Evolutionary conservation across 2,888 invertebrate species (phyloP).

Genomic region (Spisula subtruncata): DNA sequence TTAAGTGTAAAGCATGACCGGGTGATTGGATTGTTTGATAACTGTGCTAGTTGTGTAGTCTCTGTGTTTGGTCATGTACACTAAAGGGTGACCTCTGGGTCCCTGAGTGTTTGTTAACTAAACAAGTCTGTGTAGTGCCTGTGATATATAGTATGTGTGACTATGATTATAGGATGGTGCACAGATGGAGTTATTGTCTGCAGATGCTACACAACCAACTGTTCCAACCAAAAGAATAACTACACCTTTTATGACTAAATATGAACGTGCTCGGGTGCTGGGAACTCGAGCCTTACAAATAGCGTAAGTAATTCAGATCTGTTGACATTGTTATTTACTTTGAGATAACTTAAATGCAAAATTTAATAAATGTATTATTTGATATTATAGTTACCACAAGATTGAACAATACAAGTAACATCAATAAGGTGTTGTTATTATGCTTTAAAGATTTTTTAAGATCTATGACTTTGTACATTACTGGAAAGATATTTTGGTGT

Average conservation of each 20-base stretch:
- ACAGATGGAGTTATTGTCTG: slow-evolving; percentile 94
- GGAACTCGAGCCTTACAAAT: slow-evolving; percentile 99
- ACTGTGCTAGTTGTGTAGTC: too few species aligned
- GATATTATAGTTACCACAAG: not conserved
- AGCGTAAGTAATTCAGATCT: slow-evolving; percentile 90
- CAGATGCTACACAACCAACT: slow-evolving; percentile 91
- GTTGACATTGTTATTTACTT: not conserved
- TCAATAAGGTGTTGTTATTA: too few species aligned
- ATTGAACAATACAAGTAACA: not conserved
- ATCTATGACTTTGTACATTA: too few species aligned
- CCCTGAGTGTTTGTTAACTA: too few species aligned
- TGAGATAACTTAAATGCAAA: too few species aligned
- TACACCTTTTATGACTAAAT: slow-evolving; percentile 99
- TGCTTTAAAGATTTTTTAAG: not conserved
- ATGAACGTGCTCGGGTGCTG: slow-evolving; percentile 96
- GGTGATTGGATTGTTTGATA: too few species aligned
- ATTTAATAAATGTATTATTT: not conserved
- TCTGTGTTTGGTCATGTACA: too few species aligned
- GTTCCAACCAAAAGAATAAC: slow-evolving; percentile 94
- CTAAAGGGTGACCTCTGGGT: too few species aligned
- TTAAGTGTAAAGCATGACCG: too few species aligned
- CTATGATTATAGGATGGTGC: slow-evolving; percentile 88
- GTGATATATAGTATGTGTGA: not conserved
- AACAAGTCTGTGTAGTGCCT: too few species aligned
- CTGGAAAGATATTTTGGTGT: too few species aligned